Evolutionary conservation across 1,140 invertebrate genomes (phyloP).

Genomic region (Hycleus phaleratus): DNA sequence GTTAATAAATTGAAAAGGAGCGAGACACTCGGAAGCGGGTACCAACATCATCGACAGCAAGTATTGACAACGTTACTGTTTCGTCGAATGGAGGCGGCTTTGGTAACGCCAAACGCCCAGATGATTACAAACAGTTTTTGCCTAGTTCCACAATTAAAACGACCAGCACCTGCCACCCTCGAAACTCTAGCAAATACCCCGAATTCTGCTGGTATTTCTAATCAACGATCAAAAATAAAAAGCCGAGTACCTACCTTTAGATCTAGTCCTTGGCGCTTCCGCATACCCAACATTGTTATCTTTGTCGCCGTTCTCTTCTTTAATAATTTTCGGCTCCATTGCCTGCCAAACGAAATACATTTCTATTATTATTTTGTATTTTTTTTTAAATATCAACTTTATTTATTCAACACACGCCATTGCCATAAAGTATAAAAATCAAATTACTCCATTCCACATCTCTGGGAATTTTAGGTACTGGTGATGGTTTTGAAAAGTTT

Average conservation of each 20-base stretch:
- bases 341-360: constrained; percentile 26
- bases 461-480: too few relatives aligned
- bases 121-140: too few relatives aligned
- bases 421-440: constrained; percentile 37
- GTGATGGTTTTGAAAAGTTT: not conserved
- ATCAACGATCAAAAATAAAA: not conserved
- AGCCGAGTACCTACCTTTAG: constrained; percentile 28
- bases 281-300: constrained; percentile 24
- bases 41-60: too few relatives aligned
- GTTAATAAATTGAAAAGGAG: too few relatives aligned
- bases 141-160: too few relatives aligned
- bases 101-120: too few relatives aligned
- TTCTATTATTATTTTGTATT: not conserved
- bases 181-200: too few relatives aligned
- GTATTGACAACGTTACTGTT: too few relatives aligned
- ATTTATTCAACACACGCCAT: constrained; percentile 34
- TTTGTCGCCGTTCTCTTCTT: constrained; percentile 38
- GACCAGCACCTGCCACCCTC: too few relatives aligned
- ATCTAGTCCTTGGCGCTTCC: constrained; percentile 27
- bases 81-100: too few relatives aligned
- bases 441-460: too few relatives aligned
- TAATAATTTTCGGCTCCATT: constrained; percentile 40
- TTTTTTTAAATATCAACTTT: constrained; percentile 4
- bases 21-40: too few relatives aligned
- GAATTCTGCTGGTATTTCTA: not conserved